Conservation (phyloP, 2,797 vertebrate species). For the Coregonus ussuriensis region DNA sequence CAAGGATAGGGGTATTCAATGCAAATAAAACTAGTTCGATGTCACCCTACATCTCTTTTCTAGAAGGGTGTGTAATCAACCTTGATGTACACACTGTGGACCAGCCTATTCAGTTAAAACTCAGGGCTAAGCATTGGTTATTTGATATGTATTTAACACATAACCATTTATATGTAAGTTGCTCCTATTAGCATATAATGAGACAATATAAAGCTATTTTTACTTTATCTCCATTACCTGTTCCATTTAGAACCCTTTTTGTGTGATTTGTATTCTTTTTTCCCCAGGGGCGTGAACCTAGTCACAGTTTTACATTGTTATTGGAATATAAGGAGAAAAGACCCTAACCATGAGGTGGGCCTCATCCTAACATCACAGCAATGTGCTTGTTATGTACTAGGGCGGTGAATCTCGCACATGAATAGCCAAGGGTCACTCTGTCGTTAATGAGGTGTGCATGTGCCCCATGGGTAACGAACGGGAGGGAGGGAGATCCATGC, state of each 20-base stretch:
- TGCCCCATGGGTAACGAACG: constrained; percentile 54
- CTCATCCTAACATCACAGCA: neutral
- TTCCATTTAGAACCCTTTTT: neutral
- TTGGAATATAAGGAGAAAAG: neutral
- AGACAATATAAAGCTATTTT: neutral
- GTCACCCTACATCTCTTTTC: constrained; percentile 75
- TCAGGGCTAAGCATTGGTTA: constrained; percentile 52
- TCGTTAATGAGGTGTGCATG: constrained; percentile 68
- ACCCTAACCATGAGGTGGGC: neutral
- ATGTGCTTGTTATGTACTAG: constrained; percentile 66
- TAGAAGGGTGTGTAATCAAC: constrained; percentile 75
- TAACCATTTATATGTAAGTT: neutral
- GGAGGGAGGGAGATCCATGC: neutral
- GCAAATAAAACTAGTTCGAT: constrained; percentile 73
- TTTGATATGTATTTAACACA: neutral
- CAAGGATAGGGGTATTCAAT: constrained; percentile 82
- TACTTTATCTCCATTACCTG: neutral
- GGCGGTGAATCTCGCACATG: constrained; percentile 61
- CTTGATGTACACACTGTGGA: constrained; percentile 66
- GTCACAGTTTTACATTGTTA: neutral
- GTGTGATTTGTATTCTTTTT: neutral
- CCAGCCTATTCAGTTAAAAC: constrained; percentile 59
- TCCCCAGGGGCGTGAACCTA: constrained; percentile 8
- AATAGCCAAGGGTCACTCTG: constrained; percentile 66
- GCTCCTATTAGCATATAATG: neutral